Percentiles rank a stretch among this genome's conserved stretches.
These are phyloP conservation scores for Ptilodon capucinus DNA, from an alignment of 2,888 invertebrate genomes.

Conservation along the genomic window DNA sequence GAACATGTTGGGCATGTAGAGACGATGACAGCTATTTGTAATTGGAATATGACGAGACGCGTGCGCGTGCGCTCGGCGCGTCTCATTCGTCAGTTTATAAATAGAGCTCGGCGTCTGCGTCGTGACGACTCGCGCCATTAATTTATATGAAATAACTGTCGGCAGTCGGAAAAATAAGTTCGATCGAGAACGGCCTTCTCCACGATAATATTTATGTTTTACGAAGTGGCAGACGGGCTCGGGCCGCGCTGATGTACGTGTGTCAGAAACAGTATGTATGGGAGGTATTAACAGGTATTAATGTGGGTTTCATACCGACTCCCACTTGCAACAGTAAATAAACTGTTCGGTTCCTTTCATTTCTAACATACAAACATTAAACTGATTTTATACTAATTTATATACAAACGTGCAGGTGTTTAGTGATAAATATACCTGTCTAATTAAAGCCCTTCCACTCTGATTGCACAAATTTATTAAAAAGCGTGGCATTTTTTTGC, in stretches of 20 bases:
- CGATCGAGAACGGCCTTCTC: slow-evolving; percentile 76
- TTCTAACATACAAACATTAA: slow-evolving; percentile 40
- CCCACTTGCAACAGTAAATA: slow-evolving; percentile 47
- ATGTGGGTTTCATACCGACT: slow-evolving; percentile 46
- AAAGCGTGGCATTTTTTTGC: background rate
- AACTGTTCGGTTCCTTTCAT: slow-evolving; percentile 47
- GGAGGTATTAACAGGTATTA: slow-evolving; percentile 44
- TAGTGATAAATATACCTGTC: slow-evolving; percentile 28
- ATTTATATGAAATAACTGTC: slow-evolving; percentile 83
- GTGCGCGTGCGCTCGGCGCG: slow-evolving; percentile 78
- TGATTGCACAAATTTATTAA: slow-evolving; percentile 12
- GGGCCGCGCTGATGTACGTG: slow-evolving; percentile 62
- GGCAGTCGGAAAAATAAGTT: slow-evolving; percentile 81
- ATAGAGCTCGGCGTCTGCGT: slow-evolving; percentile 80
- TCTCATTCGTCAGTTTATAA: slow-evolving; percentile 82
- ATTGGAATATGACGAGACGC: slow-evolving; percentile 81
- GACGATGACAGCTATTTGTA: slow-evolving; percentile 80
- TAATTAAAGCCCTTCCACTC: slow-evolving; percentile 17
- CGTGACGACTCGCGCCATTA: slow-evolving; percentile 82
- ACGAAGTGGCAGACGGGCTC: slow-evolving; percentile 68
- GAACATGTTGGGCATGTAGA: slow-evolving; percentile 62
- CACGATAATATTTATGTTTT: slow-evolving; percentile 81
- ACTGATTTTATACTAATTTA: slow-evolving; percentile 37
- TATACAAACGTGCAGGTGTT: slow-evolving; percentile 35
- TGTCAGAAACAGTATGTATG: slow-evolving; percentile 61